Percentiles rank a stretch among this genome's conserved stretches.
Evolutionary conservation across 2,797 vertebrate genomes (phyloP).

Genomic region (Sebastes cheni): DNA sequence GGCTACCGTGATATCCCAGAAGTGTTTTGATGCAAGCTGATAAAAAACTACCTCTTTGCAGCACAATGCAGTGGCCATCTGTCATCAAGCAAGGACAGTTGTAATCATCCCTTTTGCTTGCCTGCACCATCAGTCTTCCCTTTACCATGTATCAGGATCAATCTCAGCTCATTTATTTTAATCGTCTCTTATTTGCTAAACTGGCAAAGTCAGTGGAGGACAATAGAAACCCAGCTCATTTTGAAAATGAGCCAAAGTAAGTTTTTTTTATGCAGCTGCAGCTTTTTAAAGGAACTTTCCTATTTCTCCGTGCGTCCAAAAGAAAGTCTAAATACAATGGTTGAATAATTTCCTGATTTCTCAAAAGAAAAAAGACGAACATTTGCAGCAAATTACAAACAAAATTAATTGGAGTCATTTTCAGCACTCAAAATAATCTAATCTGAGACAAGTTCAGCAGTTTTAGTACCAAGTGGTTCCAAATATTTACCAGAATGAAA

Average conservation of each 20-base stretch:
- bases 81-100: conserved; percentile 86
- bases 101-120: conserved; percentile 83
- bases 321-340: not conserved
- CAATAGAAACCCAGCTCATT: conserved; percentile 66
- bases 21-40: conserved; percentile 82
- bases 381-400: not conserved
- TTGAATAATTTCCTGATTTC: not conserved
- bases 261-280: not conserved
- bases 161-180: conserved; percentile 89
- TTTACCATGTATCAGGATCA: conserved; percentile 82
- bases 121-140: conserved; percentile 84
- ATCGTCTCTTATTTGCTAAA: conserved; percentile 82
- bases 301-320: not conserved
- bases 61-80: conserved; percentile 80
- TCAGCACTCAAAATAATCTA: not conserved
- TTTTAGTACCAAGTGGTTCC: not conserved
- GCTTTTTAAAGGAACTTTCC: not conserved
- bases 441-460: not conserved
- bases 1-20: conserved; percentile 71
- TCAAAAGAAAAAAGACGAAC: not conserved
- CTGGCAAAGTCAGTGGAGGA: conserved; percentile 82
- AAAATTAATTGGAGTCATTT: not conserved
- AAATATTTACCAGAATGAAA: not conserved
- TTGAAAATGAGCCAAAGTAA: conserved; percentile 61
- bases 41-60: conserved; percentile 79